phyloP scores from a whole-genome alignment of 2,797 vertebrate genomes.

The Crotalus adamanteus region DNA sequence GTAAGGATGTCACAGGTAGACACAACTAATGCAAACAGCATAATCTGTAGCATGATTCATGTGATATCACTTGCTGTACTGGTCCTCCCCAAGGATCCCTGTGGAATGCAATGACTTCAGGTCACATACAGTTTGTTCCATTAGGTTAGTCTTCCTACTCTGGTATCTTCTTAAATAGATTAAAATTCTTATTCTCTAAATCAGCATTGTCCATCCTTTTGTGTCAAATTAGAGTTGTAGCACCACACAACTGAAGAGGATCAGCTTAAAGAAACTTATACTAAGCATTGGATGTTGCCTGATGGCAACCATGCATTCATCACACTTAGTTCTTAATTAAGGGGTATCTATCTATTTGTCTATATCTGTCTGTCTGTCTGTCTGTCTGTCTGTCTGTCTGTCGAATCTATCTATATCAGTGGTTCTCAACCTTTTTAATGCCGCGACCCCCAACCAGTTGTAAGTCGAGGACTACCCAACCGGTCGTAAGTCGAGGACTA shows the following conservation, averaged over 20 bases:
- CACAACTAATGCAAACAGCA: neutral
- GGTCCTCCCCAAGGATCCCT: neutral
- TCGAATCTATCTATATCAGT: neutral
- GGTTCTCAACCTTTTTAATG: too few species aligned
- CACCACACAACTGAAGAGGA: neutral
- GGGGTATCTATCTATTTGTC: neutral
- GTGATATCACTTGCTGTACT: neutral
- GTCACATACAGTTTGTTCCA: neutral
- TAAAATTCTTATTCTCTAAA: neutral
- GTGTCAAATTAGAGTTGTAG: neutral
- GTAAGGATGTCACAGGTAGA: neutral
- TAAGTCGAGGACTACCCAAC: too few species aligned
- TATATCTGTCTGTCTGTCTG: neutral
- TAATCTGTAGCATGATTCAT: neutral
- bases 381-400: neutral
- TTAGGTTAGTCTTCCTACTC: neutral
- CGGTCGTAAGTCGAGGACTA: too few species aligned
- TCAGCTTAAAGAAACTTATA: neutral
- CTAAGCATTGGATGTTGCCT: neutral
- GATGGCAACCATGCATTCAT: neutral
- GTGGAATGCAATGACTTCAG: neutral
- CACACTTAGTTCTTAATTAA: neutral
- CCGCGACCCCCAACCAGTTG: too few species aligned
- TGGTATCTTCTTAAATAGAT: neutral
- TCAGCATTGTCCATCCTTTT: neutral